Conservation (phyloP, 2,797 vertebrate genomes). For the Oryzias sinensis region DNA sequence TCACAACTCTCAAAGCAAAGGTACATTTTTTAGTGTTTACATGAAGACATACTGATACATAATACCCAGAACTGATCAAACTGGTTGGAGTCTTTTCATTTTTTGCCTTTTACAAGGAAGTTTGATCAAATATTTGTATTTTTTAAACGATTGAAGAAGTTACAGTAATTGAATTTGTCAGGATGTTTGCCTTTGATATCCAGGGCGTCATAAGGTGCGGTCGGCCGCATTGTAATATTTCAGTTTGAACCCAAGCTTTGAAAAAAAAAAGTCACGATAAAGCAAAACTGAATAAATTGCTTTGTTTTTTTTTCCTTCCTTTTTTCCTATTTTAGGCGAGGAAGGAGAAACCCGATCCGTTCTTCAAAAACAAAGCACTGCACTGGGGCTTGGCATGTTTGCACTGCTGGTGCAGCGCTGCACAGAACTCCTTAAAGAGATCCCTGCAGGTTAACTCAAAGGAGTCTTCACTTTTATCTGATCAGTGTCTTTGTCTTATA, state of each 20-base stretch:
- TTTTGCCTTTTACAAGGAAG: not conserved
- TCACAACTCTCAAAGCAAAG: constrained; percentile 84
- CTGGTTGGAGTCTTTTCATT: not conserved
- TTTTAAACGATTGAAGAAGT: not conserved
- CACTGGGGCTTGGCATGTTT: constrained; percentile 92
- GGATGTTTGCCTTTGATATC: not conserved
- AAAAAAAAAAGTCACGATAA: not conserved
- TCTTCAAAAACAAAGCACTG: constrained; percentile 90
- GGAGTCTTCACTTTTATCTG: not conserved
- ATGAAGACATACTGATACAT: not conserved
- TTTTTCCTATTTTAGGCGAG: constrained; percentile 52
- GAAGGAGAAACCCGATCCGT: constrained; percentile 84
- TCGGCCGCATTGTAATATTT: not conserved
- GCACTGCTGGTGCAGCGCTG: constrained; percentile 90
- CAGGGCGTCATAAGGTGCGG: not conserved
- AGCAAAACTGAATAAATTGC: no score
- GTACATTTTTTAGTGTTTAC: constrained; percentile 24
- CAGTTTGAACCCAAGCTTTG: not conserved
- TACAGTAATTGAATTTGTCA: not conserved
- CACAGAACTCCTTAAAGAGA: constrained; percentile 84
- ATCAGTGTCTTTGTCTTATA: no score
- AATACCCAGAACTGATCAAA: no score
- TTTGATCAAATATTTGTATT: not conserved
- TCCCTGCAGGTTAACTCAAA: constrained; percentile 66
- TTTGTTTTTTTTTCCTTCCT: not conserved